These are phyloP conservation scores for Trichechus manatus DNA, from an alignment of 2,113 vertebrate species.

Conservation along the genomic window DNA sequence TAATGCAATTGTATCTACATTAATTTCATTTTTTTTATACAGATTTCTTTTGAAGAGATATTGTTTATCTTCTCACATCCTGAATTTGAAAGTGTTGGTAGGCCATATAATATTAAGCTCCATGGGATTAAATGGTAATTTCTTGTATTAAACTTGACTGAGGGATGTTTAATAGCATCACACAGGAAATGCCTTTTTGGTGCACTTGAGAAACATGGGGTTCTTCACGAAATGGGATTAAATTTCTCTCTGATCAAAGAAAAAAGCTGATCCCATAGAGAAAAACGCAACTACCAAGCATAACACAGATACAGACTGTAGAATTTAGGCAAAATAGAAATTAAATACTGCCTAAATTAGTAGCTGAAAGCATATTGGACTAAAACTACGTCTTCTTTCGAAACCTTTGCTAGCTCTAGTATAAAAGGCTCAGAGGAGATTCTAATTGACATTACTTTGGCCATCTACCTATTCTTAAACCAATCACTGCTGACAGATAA, in stretches of 20 bases:
- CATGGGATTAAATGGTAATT: background rate
- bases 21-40: background rate
- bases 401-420: background rate
- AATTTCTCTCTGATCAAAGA: background rate
- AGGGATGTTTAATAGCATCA: constrained; percentile 30
- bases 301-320: background rate
- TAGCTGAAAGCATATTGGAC: background rate
- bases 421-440: background rate
- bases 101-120: background rate
- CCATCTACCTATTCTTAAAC: background rate
- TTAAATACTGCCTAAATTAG: background rate
- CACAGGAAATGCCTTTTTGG: constrained; percentile 4
- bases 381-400: background rate
- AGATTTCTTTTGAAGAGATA: background rate
- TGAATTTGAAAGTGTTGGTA: background rate
- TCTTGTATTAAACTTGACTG: background rate
- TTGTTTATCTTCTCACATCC: background rate
- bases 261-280: background rate
- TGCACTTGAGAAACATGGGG: background rate
- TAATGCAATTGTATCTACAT: background rate
- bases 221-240: background rate
- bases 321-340: constrained; percentile 7
- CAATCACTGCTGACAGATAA: background rate
- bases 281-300: background rate
- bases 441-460: background rate